These are phyloP conservation scores for Eupsittula cactorum DNA, from an alignment of 2,113 vertebrate species.

Conservation along the genomic window DNA sequence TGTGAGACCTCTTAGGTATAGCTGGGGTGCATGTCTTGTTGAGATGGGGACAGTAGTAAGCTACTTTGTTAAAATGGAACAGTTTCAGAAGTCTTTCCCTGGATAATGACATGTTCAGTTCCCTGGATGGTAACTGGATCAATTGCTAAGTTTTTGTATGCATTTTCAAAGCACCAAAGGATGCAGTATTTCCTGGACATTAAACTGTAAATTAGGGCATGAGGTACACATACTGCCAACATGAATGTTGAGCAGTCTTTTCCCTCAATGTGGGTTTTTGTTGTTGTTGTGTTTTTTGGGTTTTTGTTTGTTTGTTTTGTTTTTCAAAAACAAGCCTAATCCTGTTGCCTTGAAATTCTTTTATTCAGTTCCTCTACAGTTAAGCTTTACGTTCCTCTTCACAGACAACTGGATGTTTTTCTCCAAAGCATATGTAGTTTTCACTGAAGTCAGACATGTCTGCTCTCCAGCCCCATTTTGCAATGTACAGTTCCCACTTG, in stretches of 20 bases:
- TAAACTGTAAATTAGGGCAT: background rate
- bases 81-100: background rate
- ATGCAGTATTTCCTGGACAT: background rate
- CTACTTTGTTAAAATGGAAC: background rate
- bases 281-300: no score
- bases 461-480: background rate
- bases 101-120: background rate
- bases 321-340: constrained; percentile 1
- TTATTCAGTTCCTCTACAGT: constrained; percentile 60
- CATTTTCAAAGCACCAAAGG: background rate
- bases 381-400: constrained; percentile 12
- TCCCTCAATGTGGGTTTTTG: background rate
- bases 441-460: background rate
- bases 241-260: background rate
- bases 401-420: constrained; percentile 15
- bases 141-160: background rate
- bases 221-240: background rate
- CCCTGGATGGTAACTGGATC: background rate
- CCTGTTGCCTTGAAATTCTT: constrained; percentile 55
- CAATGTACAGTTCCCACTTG: background rate
- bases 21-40: background rate
- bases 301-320: background rate
- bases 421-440: background rate
- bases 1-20: background rate
- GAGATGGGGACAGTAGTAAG: background rate